Percentiles rank a stretch among this genome's conserved stretches.
phyloP scores from a whole-genome alignment of 2,797 vertebrate genomes.

The Leuciscus waleckii region DNA sequence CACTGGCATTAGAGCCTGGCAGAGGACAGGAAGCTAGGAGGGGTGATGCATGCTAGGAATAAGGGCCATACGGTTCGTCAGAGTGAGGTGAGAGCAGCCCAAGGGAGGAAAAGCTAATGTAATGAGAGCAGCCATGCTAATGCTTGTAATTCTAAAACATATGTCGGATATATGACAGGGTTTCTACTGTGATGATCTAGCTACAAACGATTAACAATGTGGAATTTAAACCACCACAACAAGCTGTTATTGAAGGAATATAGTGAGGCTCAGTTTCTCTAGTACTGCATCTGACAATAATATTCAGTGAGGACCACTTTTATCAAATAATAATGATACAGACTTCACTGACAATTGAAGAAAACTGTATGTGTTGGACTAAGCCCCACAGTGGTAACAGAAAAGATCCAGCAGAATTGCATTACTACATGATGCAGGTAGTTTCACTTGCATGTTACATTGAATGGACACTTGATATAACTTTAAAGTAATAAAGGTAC shows the following conservation, averaged over 20 bases:
- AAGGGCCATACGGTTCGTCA: slow-evolving; percentile 68
- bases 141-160: slow-evolving; percentile 74
- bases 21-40: slow-evolving; percentile 72
- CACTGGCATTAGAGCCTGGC: slow-evolving; percentile 80
- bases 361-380: neutral
- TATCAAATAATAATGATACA: neutral
- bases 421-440: neutral
- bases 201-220: neutral
- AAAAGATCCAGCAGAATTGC: neutral
- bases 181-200: slow-evolving; percentile 73
- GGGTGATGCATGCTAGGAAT: slow-evolving; percentile 64
- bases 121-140: slow-evolving; percentile 65
- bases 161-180: slow-evolving; percentile 71
- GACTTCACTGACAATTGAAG: neutral
- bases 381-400: neutral
- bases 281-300: neutral
- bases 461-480: neutral
- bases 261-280: neutral
- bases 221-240: neutral
- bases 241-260: neutral
- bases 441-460: neutral
- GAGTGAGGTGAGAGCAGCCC: slow-evolving; percentile 63
- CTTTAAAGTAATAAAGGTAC: neutral
- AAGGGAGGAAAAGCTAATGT: slow-evolving; percentile 70
- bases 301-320: neutral